Conservation (phyloP, 2,113 vertebrate genomes). For the Marmota flaviventris region DNA sequence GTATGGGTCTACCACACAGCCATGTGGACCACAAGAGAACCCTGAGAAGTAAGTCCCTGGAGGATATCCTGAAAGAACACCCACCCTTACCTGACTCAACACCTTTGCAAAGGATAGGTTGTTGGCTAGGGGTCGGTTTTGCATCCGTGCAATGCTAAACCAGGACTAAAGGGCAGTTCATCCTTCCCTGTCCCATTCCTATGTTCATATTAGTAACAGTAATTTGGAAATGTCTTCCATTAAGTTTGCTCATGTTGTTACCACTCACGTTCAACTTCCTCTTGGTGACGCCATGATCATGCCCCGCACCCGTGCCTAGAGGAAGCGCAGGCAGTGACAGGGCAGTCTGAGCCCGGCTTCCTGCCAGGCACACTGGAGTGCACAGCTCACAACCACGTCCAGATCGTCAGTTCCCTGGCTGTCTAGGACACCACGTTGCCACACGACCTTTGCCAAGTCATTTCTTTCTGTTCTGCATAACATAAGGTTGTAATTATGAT, state of each 20-base stretch:
- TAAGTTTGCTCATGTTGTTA: conserved; percentile 10
- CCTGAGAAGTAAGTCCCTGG: no score
- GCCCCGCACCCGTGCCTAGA: not conserved
- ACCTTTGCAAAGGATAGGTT: not conserved
- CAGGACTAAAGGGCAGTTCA: not conserved
- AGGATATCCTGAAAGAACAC: not conserved
- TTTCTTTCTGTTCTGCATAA: conserved; percentile 61
- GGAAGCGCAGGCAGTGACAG: not conserved
- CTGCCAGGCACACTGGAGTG: conserved; percentile 52
- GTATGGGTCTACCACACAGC: not conserved
- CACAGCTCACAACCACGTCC: conserved; percentile 65
- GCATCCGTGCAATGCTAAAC: not conserved
- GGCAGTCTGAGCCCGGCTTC: conserved; percentile 48
- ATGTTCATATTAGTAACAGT: not conserved
- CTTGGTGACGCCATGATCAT: conserved; percentile 23
- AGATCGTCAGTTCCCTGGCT: conserved; percentile 64
- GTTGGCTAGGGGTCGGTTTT: not conserved
- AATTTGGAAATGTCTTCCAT: conserved; percentile 44
- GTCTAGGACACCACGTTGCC: conserved; percentile 68
- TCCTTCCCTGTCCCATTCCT: not conserved
- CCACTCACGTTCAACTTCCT: not conserved
- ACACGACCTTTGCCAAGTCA: conserved; percentile 78
- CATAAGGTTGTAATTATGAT: conserved; percentile 78
- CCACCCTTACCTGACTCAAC: not conserved
- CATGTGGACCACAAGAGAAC: not conserved